Evolutionary conservation across 1,140 invertebrate genomes (phyloP), one percentile per base, ranked within the genome.

Genomic region (Zaprionus ghesquierei): DNA sequence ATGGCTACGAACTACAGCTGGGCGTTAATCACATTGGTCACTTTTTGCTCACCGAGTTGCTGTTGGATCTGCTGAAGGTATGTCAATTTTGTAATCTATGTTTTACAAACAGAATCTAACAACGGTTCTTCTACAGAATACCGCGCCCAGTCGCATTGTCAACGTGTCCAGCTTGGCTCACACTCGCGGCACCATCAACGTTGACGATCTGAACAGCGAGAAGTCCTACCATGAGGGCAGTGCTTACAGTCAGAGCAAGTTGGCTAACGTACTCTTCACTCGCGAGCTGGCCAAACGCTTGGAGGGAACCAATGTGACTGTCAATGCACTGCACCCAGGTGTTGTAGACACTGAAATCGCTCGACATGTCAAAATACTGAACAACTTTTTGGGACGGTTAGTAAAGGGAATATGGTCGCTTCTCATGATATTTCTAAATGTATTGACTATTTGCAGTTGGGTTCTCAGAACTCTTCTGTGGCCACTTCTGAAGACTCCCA

Each of bases 261-360:
- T 99, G 33, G 97, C 97, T 10, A 97, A 97, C 92, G 86, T 98
- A 18, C 92, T 98, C n/a, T 98, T 98, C 84, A 96, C 95, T 0
- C 94, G 92, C 50, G 96, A 98, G 93, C 92, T 99, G 20, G 94
- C 95, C 1, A 94, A 94, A 69, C 93, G 93, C 92, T 90, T 97
- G 58, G 73, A 95, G 92, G 96, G 94, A 15, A 95, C 95, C 20
- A 94, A 94, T 41, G 95, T 99, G 4, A 96, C 95, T 5, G 96
- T 95, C 3, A 96, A 97, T 92, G 94, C 95, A 29, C 93, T 98
- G 12, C 95, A 99, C 94, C 98, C 98, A 8, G 98, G 98, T 22
- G 93, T 98, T 61, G 95, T 97, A 0, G 94, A 96, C 90, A 98
- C 98, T 5, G 94, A 97, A 60, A 93, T 98, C 25, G 95, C 94